Base-by-base conservation (phyloP, 2,113 vertebrate genomes). In the Campylomormyrus numenius region DNA sequence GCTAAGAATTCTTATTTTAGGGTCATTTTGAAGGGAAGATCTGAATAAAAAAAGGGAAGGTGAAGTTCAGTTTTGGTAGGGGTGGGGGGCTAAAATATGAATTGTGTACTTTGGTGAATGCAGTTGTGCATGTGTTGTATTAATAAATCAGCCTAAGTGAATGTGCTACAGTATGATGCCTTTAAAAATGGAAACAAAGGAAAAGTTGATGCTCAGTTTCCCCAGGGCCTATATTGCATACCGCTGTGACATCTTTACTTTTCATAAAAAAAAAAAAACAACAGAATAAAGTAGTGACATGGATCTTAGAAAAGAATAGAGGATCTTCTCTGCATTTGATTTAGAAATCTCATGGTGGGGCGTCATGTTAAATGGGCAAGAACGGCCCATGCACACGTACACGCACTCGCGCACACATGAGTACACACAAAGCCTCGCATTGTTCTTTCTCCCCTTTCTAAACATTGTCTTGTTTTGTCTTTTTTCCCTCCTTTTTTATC, bases 391-490 rank as follows among this genome's bases (percentile, higher is more conserved):
- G 35, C 77, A 45, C 77, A 45, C 77, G 15, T 45, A 45, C 15
- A 42, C 31, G 19, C 70, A 53, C 88, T 52, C 17, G 8, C 0
- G 35, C 46, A 52, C 88, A 49, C n/a, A 5, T 42, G 11, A 7
- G 46, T 5, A 74, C n/a, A 50, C 15, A 89, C 88, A 89, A 48
- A 53, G 5, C 15, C 48, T 31, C 70, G 46, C 31, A 52, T 84
- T 89, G 49, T 89, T 58, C 49, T 35, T 27, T 17, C 39, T 45
- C 48, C 27, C 70, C 48, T 7, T 39, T 70, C 48, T 77, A 74
- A 83, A 85, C 39, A 13, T 62, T 66, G 89, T 62, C 56, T 85
- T 84, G 88, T 24, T 85, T 85, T 89, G 35, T 31, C 35, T 58
- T 84, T 24, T n/a, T 42, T 21, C 39, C 66, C 31, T 50, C 21